Evolutionary conservation across 64 coral and sea anemone species (phyloP).

Genomic region (Stichodactyla helianthus): DNA sequence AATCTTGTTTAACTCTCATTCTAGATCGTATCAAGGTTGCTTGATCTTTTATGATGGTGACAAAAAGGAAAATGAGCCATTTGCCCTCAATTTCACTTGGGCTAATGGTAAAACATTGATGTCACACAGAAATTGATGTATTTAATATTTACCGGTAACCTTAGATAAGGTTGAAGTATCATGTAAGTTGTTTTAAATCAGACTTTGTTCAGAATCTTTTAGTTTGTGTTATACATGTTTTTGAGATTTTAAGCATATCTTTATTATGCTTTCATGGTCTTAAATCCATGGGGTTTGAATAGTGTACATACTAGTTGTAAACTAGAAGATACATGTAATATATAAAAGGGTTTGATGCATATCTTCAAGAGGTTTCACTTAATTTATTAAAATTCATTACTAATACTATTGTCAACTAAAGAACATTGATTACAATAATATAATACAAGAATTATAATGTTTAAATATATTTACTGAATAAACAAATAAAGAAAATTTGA

Average conservation of each 20-base stretch:
- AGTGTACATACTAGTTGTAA: not conserved
- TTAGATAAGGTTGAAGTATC: not conserved
- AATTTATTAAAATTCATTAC: not conserved
- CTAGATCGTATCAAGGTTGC: conserved; percentile 54
- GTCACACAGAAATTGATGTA: not conserved
- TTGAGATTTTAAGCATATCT: not conserved
- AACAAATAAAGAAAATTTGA: not conserved
- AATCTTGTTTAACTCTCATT: not conserved
- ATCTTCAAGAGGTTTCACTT: not conserved
- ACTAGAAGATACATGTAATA: not conserved
- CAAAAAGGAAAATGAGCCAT: not conserved
- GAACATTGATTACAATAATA: not conserved
- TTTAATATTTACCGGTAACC: not conserved
- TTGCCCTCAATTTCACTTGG: not conserved
- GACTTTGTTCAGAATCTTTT: not conserved
- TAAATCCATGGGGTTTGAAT: not conserved
- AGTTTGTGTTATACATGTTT: not conserved
- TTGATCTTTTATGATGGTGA: conserved; percentile 41
- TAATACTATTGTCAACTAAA: not conserved
- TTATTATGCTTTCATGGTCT: not conserved
- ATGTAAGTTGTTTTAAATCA: not conserved
- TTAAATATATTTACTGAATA: conserved; percentile 4
- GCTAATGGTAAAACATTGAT: not conserved
- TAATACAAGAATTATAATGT: not conserved
- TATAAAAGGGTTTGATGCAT: not conserved